A percentile compares a stretch with the other conserved stretches of the same genome.
Conservation (phyloP, 64 coral and sea anemone genomes). For the Montipora cactus region DNA sequence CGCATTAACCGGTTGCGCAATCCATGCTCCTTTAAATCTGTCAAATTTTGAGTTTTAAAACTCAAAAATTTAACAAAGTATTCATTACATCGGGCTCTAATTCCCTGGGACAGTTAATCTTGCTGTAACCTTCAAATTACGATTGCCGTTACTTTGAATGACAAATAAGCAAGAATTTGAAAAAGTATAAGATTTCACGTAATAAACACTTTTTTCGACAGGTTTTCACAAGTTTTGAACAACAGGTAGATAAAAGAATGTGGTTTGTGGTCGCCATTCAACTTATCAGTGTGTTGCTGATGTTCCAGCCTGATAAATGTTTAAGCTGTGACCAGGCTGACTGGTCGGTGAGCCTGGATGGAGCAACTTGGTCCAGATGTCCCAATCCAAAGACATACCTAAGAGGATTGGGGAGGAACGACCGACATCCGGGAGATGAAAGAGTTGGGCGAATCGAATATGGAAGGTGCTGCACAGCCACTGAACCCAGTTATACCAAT, state of each 20-base stretch:
- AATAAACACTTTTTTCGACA: too few species aligned
- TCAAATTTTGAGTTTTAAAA: too few species aligned
- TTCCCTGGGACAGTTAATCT: too few species aligned
- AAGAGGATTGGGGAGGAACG: not conserved
- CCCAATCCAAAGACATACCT: constrained; percentile 2
- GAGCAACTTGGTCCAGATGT: not conserved
- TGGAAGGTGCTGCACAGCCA: constrained; percentile 3
- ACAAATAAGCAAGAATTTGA: too few species aligned
- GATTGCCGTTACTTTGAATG: too few species aligned
- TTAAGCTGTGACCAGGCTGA: not conserved
- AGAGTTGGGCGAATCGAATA: constrained; percentile 22
- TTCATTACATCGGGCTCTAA: too few species aligned
- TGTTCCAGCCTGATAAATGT: not conserved
- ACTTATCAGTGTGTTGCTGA: constrained; percentile 12
- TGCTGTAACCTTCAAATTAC: too few species aligned
- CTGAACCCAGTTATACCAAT: not conserved
- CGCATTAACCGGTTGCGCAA: too few species aligned
- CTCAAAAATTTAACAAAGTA: too few species aligned
- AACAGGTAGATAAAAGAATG: not conserved
- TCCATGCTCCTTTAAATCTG: too few species aligned
- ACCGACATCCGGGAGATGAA: not conserved
- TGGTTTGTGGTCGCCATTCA: not conserved
- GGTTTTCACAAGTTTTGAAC: too few species aligned
- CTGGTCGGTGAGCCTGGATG: constrained; percentile 1
- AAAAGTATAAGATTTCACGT: too few species aligned